phyloP scores from a whole-genome alignment of 2,113 vertebrate genomes.

The Myotis yumanensis region DNA sequence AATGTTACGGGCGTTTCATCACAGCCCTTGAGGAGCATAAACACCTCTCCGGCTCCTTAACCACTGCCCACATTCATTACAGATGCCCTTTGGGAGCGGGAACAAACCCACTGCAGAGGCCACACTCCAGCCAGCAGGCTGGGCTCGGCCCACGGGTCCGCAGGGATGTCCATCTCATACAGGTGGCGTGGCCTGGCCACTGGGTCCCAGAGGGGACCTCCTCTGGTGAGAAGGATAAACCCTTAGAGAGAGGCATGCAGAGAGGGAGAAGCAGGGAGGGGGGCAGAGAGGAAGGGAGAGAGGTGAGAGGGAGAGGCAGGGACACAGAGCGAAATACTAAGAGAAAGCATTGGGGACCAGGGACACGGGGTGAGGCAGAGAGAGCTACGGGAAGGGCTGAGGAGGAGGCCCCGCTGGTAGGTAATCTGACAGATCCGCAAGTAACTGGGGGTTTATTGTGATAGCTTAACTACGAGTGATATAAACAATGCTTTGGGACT shows the following conservation, averaged over 20 bases:
- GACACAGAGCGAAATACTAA: background rate
- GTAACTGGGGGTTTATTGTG: background rate
- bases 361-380: background rate
- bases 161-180: background rate
- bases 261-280: background rate
- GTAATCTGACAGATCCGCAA: background rate
- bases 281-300: background rate
- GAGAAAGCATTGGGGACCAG: background rate
- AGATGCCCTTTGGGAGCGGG: constrained; percentile 69
- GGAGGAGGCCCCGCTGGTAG: background rate
- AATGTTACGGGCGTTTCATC: constrained; percentile 75
- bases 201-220: background rate
- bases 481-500: background rate
- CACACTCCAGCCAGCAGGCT: background rate
- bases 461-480: background rate
- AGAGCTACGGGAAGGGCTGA: background rate
- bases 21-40: constrained; percentile 70
- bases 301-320: background rate
- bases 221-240: background rate
- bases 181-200: background rate
- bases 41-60: constrained; percentile 71
- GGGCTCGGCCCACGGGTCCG: background rate
- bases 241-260: background rate
- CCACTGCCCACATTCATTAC: constrained; percentile 70
- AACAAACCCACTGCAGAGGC: constrained; percentile 47